These are phyloP conservation scores for Aeoliscus strigatus DNA, from an alignment of 2,797 vertebrate species.

Conservation along the genomic window DNA sequence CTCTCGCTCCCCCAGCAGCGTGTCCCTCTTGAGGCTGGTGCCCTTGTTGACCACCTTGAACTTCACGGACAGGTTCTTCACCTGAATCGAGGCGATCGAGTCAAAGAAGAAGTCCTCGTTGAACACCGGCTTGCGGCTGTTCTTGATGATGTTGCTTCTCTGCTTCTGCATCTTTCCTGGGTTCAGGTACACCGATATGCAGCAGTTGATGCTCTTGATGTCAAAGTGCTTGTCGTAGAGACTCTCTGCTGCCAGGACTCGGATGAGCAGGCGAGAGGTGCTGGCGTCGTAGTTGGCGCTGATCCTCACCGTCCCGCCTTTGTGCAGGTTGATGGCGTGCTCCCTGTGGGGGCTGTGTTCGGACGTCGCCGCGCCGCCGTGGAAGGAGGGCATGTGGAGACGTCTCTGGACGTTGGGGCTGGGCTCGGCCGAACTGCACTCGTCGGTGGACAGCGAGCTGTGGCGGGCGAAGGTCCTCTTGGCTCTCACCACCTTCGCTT, in stretches of 20 bases:
- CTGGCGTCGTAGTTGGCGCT: constrained; percentile 83
- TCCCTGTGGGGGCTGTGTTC: constrained; percentile 59
- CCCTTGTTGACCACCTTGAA: constrained; percentile 98
- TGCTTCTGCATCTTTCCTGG: constrained; percentile 96
- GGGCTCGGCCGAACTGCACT: constrained; percentile 90
- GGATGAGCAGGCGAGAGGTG: constrained; percentile 83
- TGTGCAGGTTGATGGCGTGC: constrained; percentile 82
- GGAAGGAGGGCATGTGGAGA: constrained; percentile 78
- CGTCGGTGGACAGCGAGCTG: constrained; percentile 91
- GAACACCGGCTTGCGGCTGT: constrained; percentile 92
- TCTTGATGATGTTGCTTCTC: constrained; percentile 96
- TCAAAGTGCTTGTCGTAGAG: constrained; percentile 86
- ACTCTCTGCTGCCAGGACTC: constrained; percentile 83
- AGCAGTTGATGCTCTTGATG: constrained; percentile 91
- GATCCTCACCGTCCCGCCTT: constrained; percentile 82
- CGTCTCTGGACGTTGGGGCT: constrained; percentile 86
- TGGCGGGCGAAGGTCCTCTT: constrained; percentile 88
- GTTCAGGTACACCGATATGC: constrained; percentile 88
- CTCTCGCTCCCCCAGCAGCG: constrained; percentile 88
- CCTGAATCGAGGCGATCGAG: constrained; percentile 78
- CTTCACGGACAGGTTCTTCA: constrained; percentile 86
- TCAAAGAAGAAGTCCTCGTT: constrained; percentile 99
- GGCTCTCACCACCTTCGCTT: constrained; percentile 91
- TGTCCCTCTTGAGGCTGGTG: constrained; percentile 92
- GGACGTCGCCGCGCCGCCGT: constrained; percentile 45